A percentile compares a stretch with the other conserved stretches of the same genome.
phyloP scores from a whole-genome alignment of 2,888 invertebrate species.

The Caenorhabditis virilis region DNA sequence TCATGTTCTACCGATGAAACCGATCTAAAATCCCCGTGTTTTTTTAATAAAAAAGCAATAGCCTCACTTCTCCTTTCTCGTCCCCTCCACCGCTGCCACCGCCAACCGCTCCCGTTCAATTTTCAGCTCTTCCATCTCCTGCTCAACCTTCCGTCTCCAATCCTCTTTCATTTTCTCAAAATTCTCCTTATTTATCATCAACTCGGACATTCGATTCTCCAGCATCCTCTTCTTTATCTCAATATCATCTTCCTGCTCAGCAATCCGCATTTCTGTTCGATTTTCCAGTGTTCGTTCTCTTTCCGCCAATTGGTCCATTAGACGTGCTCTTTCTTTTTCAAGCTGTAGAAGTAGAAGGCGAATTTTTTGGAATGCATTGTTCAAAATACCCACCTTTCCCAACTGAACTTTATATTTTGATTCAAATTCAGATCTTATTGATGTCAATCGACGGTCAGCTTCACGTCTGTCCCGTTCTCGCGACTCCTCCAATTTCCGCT shows the following conservation, averaged over 20 bases:
- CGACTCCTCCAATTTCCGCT: slow-evolving; percentile 26
- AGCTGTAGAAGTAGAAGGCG: slow-evolving; percentile 18
- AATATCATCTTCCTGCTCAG: slow-evolving; percentile 26
- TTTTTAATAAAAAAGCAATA: too few relatives aligned
- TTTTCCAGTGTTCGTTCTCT: slow-evolving; percentile 27
- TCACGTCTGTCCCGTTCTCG: slow-evolving; percentile 32
- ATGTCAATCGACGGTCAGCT: slow-evolving; percentile 23
- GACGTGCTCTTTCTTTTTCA: slow-evolving; percentile 29
- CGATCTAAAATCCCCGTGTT: too few relatives aligned
- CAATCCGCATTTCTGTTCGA: slow-evolving; percentile 22
- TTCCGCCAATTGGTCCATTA: slow-evolving; percentile 28
- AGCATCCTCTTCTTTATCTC: slow-evolving; percentile 17
- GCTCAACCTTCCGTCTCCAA: slow-evolving; percentile 20
- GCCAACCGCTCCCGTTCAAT: slow-evolving; percentile 24
- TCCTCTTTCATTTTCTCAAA: slow-evolving; percentile 36
- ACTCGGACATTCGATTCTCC: slow-evolving; percentile 36
- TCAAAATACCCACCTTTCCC: slow-evolving; percentile 5
- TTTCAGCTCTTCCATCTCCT: slow-evolving; percentile 20
- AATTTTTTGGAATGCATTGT: neutral
- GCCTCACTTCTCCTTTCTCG: slow-evolving; percentile 4
- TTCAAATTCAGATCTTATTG: slow-evolving; percentile 33
- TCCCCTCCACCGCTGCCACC: neutral
- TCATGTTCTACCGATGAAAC: slow-evolving; percentile 16
- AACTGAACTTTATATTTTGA: slow-evolving; percentile 26
- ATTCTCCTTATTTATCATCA: slow-evolving; percentile 31